A percentile compares a stretch with the other conserved stretches of the same genome.
These are phyloP conservation scores for Drosophila neocordata DNA, from an alignment of 1,140 invertebrate genomes.

Conservation along the genomic window DNA sequence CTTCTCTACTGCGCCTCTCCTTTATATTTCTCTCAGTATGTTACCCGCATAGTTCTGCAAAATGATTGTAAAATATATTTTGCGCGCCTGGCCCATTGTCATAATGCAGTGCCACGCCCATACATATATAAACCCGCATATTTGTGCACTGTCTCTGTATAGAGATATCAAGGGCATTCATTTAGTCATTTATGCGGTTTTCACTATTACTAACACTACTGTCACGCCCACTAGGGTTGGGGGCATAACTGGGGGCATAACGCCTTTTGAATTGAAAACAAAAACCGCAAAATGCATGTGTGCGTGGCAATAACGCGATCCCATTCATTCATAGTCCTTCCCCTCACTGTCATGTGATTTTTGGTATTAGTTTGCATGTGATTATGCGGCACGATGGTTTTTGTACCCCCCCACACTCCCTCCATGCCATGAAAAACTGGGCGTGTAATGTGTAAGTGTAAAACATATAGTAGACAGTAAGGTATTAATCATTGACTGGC, in stretches of 20 bases:
- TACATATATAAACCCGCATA: slow-evolving; percentile 30
- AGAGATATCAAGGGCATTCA: slow-evolving; percentile 47
- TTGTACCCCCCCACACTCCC: background rate
- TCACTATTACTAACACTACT: slow-evolving; percentile 4
- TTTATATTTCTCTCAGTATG: too few relatives aligned
- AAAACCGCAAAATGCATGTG: slow-evolving; percentile 55
- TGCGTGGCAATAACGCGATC: slow-evolving; percentile 11
- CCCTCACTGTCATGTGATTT: slow-evolving; percentile 23
- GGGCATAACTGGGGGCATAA: background rate
- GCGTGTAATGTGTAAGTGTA: slow-evolving; percentile 47
- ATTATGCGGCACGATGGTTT: background rate
- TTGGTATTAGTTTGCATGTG: slow-evolving; percentile 44
- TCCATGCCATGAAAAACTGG: slow-evolving; percentile 14
- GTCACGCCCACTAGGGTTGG: slow-evolving; percentile 21
- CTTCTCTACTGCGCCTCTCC: too few relatives aligned
- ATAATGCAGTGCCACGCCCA: slow-evolving; percentile 48
- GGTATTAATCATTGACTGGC: slow-evolving; percentile 7
- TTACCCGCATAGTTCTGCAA: slow-evolving; percentile 31
- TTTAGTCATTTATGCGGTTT: slow-evolving; percentile 63
- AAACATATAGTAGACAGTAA: background rate
- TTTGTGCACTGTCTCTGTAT: slow-evolving; percentile 13
- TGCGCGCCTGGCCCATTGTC: slow-evolving; percentile 49
- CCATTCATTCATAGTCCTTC: background rate
- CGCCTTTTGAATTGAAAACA: slow-evolving; percentile 37
- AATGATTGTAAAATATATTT: slow-evolving; percentile 31